Evolutionary conservation across 2,888 invertebrate genomes (phyloP).

Genomic region (Cinara cedri): DNA sequence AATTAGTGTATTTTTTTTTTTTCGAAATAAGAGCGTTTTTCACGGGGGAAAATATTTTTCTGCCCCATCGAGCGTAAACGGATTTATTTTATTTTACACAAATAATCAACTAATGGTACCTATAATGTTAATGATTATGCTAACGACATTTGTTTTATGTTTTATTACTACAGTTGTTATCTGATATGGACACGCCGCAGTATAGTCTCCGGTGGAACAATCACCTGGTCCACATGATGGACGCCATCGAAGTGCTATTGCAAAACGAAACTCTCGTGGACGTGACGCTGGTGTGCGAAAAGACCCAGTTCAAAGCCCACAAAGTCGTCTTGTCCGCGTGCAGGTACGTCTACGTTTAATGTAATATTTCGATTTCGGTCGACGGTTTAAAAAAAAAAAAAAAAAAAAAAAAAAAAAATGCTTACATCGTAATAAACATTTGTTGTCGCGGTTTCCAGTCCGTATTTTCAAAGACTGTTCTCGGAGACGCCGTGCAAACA

Average conservation of each 20-base stretch:
- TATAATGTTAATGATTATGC: too few relatives aligned
- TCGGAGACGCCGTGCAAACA: constrained; percentile 92
- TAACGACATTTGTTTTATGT: too few relatives aligned
- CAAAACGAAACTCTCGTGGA: constrained; percentile 87
- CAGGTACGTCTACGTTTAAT: constrained; percentile 63
- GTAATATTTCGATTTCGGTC: neutral
- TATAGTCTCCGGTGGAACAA: constrained; percentile 94
- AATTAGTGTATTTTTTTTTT: too few relatives aligned
- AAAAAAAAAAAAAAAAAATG: too few relatives aligned
- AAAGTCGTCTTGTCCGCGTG: constrained; percentile 87
- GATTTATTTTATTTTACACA: too few relatives aligned
- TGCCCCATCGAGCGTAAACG: too few relatives aligned
- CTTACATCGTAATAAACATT: too few relatives aligned
- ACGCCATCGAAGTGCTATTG: constrained; percentile 86
- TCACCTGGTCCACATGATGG: constrained; percentile 85
- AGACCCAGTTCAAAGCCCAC: constrained; percentile 84
- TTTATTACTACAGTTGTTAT: constrained; percentile 9
- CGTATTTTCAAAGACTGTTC: constrained; percentile 87
- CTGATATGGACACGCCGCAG: constrained; percentile 72
- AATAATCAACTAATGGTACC: too few relatives aligned
- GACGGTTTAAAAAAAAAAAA: too few relatives aligned
- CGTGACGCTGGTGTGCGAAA: constrained; percentile 87
- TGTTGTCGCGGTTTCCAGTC: constrained; percentile 68
- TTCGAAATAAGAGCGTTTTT: too few relatives aligned
- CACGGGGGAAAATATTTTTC: too few relatives aligned